Evolutionary conservation across 2,797 vertebrate genomes (phyloP), one percentile per base, ranked within the genome.

Genomic region (Tapera naevia): DNA sequence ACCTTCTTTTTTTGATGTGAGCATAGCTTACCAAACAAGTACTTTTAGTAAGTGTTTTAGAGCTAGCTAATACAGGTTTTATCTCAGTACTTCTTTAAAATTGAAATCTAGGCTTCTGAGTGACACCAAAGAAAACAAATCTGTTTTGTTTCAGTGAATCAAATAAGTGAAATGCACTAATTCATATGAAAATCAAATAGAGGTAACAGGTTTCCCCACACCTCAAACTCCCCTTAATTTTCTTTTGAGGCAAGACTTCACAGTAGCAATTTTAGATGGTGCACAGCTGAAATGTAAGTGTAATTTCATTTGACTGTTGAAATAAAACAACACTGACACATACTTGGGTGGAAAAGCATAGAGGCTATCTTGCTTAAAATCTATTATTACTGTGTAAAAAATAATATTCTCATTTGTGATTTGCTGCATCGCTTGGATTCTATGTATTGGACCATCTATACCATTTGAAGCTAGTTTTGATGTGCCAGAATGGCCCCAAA

Each of bases 41-140:
- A 95, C 95, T 88, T 96, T 97, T 96, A 94, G 97, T 91, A 97
- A 96, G 83, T 97, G 95, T 97, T 97, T 97, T 94, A 96, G 88
- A 96, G 80, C 50, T 93, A 84, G 56, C 30, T 95, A 97, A 96
- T 92, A 91, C 72, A 87, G 83, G 75, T 94, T 96, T 94, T 96
- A 71, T 80, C 64, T 61, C 54, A 62, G 24, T 95, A 73, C 96
- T 97, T 95, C 92, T 97, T 96, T 91, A 95, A 88, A 97, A 97
- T 93, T 96, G 93, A 95, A 95, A 95, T 93, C 85, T 56, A 83
- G 65, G 33, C 41, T 93, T 95, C 82, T 72, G 88, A 89, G 27
- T 92, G 88, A 91, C 74, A 93, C 51, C 64, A 89, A 91, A 93
- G 70, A 66, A 94, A 95, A 81, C 51, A 93, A 80, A 93, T 53